Evolutionary conservation across 2,797 vertebrate genomes (phyloP).

Genomic region (Dipus sagitta): DNA sequence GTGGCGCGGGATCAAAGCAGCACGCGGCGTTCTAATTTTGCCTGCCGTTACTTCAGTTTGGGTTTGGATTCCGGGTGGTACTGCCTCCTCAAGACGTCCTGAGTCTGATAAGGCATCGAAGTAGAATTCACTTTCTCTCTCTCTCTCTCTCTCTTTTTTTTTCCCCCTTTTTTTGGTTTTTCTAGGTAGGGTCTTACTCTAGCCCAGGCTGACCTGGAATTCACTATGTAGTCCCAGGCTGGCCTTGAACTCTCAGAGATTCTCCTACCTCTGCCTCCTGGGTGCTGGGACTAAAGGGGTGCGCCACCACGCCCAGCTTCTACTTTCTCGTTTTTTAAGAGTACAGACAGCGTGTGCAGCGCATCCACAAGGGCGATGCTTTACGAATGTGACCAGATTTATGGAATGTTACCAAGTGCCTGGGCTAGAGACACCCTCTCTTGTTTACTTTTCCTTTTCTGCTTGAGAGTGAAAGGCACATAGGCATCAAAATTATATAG

Average conservation of each 20-base stretch:
- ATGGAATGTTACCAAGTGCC: neutral
- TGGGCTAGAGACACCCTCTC: neutral
- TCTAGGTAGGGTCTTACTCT: too few relatives aligned
- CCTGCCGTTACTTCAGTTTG: constrained; percentile 67
- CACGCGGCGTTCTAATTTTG: constrained; percentile 65
- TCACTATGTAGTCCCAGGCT: too few relatives aligned
- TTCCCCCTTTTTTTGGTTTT: too few relatives aligned
- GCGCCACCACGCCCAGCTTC: too few relatives aligned
- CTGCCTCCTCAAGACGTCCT: constrained; percentile 51
- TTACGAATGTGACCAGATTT: constrained; percentile 5
- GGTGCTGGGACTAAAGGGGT: too few relatives aligned
- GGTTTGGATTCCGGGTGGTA: constrained; percentile 46
- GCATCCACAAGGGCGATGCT: neutral
- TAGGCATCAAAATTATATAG: neutral
- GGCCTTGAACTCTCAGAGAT: too few relatives aligned
- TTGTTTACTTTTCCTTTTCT: neutral
- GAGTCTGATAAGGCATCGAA: constrained; percentile 41
- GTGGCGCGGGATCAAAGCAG: constrained; percentile 60
- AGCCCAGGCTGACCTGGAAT: too few relatives aligned
- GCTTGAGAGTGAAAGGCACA: neutral
- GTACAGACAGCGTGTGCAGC: neutral
- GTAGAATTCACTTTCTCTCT: neutral
- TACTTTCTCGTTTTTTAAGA: neutral
- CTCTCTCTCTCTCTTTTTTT: too few relatives aligned
- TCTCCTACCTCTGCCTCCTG: too few relatives aligned